Evolutionary conservation across 2,797 vertebrate genomes (phyloP), one percentile per base, ranked within the genome.

Genomic region (Halcyon smyrnensis): DNA sequence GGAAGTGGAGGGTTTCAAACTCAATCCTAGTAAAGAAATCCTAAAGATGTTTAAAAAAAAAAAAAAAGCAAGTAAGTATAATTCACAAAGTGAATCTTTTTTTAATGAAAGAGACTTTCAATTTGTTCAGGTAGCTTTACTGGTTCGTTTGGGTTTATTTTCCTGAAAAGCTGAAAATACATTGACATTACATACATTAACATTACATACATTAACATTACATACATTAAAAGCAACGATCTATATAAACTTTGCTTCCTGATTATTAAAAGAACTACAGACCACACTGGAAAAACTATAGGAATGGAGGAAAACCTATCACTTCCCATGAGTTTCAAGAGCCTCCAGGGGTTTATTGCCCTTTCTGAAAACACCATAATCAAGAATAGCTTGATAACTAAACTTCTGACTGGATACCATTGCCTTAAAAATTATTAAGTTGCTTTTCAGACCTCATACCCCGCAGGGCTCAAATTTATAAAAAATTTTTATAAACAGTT

Each of bases 201-300:
- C 37, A 37, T 10, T 10, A 10, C 37, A 87, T 71, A 63, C 25
- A 46, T 43, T 43, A 43, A 63, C 25, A 46, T 43, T 43, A 43
- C 16, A 43, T 43, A 43, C 41, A 43, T 94, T 95, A 71, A 53
- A 94, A 85, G 13, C n/a, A 89, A 87, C 48, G 91, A 83, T 93
- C 94, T 97, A 37, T 84, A 81, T 59, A 95, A 95, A 92, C 68
- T 82, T 90, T 83, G 37, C 30, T 97, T 97, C 54, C 45, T 94
- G 93, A 89, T 97, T 96, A 93, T 87, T 96, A 97, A 93, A 97
- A 97, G 77, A 96, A 94, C 87, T 75, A 82, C 68, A 95, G 89
- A 87, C 68, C 34, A 81, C 88, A 92, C 69, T 93, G 92, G 88
- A 89, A 95, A 97, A 97, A 93, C 73, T 73, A 2, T 59, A 95